phyloP scores from a whole-genome alignment of 2,888 invertebrate species.

The Acanthococcus lagerstroemiae region DNA sequence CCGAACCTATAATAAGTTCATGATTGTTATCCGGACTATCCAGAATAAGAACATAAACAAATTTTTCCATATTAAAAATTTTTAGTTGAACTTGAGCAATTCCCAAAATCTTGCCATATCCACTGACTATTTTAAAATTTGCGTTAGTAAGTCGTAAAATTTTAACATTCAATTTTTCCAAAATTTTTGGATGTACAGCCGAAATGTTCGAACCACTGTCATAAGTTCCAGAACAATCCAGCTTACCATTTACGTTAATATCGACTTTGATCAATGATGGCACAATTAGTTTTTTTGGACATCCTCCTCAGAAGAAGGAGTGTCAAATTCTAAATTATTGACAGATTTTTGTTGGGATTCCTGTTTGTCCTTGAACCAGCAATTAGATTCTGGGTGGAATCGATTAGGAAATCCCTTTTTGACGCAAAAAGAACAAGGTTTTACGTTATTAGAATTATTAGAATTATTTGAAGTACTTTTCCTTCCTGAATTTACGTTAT shows the following conservation, averaged over 20 bases:
- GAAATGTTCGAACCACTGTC: no score
- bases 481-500: background rate
- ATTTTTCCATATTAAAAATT: background rate
- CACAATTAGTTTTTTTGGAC: background rate
- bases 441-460: background rate
- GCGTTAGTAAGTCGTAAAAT: no score
- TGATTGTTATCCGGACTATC: no score
- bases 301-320: no score
- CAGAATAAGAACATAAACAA: background rate
- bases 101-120: no score
- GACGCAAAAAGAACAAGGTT: background rate
- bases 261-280: background rate
- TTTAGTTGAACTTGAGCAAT: background rate
- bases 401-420: background rate
- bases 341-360: no score
- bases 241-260: background rate
- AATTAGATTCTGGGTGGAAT: background rate
- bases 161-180: no score
- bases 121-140: no score
- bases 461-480: background rate
- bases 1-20: no score
- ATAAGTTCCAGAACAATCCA: no score
- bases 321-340: background rate
- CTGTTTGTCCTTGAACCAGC: no score
- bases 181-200: no score